These are phyloP conservation scores for Campopleginae sp. DNA, from an alignment of 2,888 invertebrate genomes.

Conservation along the genomic window DNA sequence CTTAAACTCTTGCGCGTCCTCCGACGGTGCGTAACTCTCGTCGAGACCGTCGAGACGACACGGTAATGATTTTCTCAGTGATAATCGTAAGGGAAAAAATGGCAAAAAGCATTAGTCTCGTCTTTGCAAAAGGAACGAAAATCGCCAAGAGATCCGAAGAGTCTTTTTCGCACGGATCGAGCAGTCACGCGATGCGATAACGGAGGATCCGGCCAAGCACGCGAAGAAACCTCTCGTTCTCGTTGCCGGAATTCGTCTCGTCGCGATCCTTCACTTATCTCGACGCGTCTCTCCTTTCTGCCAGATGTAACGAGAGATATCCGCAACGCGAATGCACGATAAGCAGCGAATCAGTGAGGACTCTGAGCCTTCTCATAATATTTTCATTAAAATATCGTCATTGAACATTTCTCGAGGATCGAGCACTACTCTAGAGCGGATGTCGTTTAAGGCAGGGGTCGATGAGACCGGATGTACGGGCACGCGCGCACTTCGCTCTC, in stretches of 20 bases:
- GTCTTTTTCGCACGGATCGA: conserved; percentile 73
- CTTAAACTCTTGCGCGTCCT: conserved; percentile 2
- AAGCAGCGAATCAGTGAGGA: neutral
- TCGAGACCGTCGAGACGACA: neutral
- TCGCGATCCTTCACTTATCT: neutral
- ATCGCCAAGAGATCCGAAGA: neutral
- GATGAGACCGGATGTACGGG: conserved; percentile 78
- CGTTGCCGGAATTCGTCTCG: conserved; percentile 1
- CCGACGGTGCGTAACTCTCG: conserved; percentile 7
- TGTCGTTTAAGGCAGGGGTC: conserved; percentile 77
- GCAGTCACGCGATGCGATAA: conserved; percentile 75
- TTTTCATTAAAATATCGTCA: neutral
- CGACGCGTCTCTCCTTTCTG: neutral
- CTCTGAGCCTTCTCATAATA: neutral
- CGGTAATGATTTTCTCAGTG: neutral
- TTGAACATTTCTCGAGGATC: neutral
- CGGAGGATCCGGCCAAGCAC: conserved; percentile 19
- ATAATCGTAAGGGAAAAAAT: neutral
- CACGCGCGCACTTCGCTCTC: conserved; percentile 41
- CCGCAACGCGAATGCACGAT: neutral
- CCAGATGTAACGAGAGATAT: neutral
- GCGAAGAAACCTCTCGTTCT: neutral
- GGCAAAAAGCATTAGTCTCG: neutral
- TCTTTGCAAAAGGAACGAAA: neutral
- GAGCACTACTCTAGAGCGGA: conserved; percentile 71